Conservation (phyloP, 2,797 vertebrate genomes). For the Notamacropus eugenii region DNA sequence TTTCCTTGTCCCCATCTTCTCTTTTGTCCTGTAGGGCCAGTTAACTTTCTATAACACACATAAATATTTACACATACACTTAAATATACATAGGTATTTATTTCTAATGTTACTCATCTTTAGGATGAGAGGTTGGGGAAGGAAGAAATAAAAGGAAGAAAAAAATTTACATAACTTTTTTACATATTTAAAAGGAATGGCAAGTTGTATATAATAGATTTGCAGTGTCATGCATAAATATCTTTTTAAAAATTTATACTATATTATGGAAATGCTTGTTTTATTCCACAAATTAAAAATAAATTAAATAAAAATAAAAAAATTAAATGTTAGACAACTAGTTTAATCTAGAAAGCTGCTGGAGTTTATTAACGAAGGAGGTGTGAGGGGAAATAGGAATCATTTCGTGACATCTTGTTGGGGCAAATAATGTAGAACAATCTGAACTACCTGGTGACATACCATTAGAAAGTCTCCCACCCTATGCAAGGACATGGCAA, state of each 20-base stretch:
- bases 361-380: neutral
- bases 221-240: neutral
- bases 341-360: neutral
- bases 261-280: neutral
- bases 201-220: neutral
- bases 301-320: neutral
- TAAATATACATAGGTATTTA: too few species aligned
- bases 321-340: neutral
- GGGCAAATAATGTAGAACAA: neutral
- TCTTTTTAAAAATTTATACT: neutral
- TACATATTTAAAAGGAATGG: neutral
- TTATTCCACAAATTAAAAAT: neutral
- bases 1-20: too few species aligned
- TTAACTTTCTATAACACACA: too few species aligned
- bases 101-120: neutral
- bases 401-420: neutral
- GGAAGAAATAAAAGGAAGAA: neutral
- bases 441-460: neutral
- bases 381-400: neutral
- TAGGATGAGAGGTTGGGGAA: neutral
- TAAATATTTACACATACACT: too few species aligned
- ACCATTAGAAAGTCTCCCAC: neutral
- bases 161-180: neutral
- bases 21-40: too few species aligned
- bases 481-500: neutral